Percentiles rank a stretch among this genome's conserved stretches.
Conservation (phyloP, 2,888 invertebrate genomes). For the Hesperia comma region DNA sequence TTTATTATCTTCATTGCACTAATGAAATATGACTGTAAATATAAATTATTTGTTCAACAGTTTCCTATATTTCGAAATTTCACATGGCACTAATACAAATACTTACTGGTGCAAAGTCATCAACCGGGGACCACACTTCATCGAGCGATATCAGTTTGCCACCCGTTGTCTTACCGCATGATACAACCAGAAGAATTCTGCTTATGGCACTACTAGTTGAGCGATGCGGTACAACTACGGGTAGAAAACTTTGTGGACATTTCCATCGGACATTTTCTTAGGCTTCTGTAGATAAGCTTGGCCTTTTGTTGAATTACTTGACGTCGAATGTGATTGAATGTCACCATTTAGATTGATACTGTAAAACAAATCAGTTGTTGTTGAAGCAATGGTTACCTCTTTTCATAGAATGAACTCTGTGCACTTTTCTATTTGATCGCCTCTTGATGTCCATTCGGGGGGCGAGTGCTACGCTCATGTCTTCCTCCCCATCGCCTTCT, state of each 20-base stretch:
- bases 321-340: too few relatives aligned
- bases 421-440: slow-evolving; percentile 64
- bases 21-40: too few relatives aligned
- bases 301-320: background rate
- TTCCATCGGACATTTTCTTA: background rate
- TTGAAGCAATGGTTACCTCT: slow-evolving; percentile 54
- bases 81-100: too few relatives aligned
- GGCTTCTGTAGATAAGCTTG: background rate
- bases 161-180: slow-evolving; percentile 34
- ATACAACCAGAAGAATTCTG: slow-evolving; percentile 30
- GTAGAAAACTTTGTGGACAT: slow-evolving; percentile 5
- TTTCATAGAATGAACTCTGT: slow-evolving; percentile 69
- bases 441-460: slow-evolving; percentile 64
- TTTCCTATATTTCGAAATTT: too few relatives aligned
- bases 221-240: slow-evolving; percentile 36
- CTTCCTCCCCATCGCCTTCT: slow-evolving; percentile 57
- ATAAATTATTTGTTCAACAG: too few relatives aligned
- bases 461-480: slow-evolving; percentile 50
- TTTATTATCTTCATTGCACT: too few relatives aligned
- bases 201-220: slow-evolving; percentile 32
- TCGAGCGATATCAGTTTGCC: slow-evolving; percentile 13
- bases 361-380: background rate
- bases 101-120: background rate
- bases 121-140: background rate
- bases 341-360: background rate